Evolutionary conservation across 2,113 vertebrate genomes (phyloP).

Genomic region (Leptocoma aspasia): DNA sequence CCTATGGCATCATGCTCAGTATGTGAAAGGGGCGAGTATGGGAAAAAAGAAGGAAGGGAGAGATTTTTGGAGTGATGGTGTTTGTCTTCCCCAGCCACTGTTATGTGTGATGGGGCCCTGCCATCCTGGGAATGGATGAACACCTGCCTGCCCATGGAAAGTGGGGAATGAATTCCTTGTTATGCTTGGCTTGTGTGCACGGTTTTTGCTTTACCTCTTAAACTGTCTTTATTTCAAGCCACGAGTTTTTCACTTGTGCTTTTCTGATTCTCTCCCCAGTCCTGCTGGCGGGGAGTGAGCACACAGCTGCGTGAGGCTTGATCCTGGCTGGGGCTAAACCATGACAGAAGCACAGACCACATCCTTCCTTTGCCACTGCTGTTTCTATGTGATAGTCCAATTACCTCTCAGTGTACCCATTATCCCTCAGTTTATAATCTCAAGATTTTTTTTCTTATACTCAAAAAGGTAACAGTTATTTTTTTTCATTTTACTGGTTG

Average conservation of each 20-base stretch:
- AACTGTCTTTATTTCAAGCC: neutral
- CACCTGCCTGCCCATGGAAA: too few species aligned
- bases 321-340: neutral
- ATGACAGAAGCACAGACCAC: neutral
- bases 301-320: neutral
- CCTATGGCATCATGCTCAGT: too few species aligned
- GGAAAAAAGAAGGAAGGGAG: neutral
- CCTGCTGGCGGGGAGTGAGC: neutral
- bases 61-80: neutral
- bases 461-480: neutral
- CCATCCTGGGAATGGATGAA: neutral
- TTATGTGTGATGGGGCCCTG: neutral
- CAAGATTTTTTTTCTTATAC: rapidly evolving
- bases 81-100: rapidly evolving
- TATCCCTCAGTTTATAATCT: neutral
- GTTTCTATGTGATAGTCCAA: neutral
- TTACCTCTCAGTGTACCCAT: neutral
- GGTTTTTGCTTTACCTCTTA: neutral
- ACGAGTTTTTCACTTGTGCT: neutral
- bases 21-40: rapidly evolving
- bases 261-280: neutral
- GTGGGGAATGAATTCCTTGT: neutral
- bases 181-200: neutral
- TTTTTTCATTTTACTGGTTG: neutral
- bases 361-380: neutral